phyloP scores from a whole-genome alignment of 1,140 invertebrate genomes.

The Halictus rubicundus region DNA sequence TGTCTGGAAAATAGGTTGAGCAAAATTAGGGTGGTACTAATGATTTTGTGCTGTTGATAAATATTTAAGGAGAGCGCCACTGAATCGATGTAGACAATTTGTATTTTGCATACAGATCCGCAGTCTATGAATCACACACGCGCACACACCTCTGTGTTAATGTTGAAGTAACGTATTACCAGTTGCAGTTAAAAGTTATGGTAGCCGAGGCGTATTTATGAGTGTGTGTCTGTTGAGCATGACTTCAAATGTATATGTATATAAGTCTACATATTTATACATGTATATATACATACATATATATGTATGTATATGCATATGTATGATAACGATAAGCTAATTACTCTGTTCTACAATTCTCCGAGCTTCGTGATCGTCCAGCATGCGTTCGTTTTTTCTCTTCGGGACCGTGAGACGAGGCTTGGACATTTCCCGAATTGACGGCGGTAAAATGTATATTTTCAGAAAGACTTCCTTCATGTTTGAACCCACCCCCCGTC shows the following conservation, averaged over 20 bases:
- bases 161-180: constrained; percentile 13
- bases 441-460: constrained; percentile 32
- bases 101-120: too few species aligned
- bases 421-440: constrained; percentile 29
- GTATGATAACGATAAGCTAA: background rate
- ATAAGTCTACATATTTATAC: too few species aligned
- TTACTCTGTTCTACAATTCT: background rate
- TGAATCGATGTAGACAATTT: too few species aligned
- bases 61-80: too few species aligned
- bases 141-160: background rate
- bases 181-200: constrained; percentile 28
- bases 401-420: background rate
- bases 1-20: too few species aligned
- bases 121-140: too few species aligned
- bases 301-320: too few species aligned
- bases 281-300: too few species aligned
- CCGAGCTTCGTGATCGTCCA: constrained; percentile 1
- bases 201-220: constrained; percentile 14
- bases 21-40: too few species aligned
- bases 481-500: background rate
- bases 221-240: background rate
- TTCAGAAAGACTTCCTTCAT: constrained; percentile 29
- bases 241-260: constrained; percentile 25
- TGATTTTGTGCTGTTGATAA: too few species aligned
- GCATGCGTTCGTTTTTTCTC: background rate